These are phyloP conservation scores for Eucidaris tribuloides DNA, from an alignment of 35 echinoderm and acorn worm genomes.

Conservation along the genomic window DNA sequence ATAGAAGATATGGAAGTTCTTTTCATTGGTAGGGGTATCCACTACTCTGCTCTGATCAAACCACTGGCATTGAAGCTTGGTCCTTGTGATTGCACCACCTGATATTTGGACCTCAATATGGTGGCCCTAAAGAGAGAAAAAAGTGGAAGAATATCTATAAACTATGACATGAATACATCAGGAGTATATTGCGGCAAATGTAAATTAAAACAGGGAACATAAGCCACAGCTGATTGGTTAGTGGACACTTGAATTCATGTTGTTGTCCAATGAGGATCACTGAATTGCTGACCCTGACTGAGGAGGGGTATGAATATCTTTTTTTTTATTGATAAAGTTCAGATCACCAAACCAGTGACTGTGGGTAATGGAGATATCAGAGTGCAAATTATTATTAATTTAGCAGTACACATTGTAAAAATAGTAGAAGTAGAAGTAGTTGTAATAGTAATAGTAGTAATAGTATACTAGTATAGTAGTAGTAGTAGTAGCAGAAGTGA, in stretches of 20 bases:
- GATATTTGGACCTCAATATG: constrained; percentile 69
- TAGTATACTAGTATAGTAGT: too few species aligned
- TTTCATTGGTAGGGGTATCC: constrained; percentile 36
- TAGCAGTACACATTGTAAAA: too few species aligned
- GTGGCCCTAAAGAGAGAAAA: constrained; percentile 67
- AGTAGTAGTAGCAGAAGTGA: too few species aligned
- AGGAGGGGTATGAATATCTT: not conserved
- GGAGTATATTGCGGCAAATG: not conserved
- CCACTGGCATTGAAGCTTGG: constrained; percentile 81
- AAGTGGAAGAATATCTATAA: not conserved
- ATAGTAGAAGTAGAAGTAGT: too few species aligned
- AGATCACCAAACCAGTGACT: too few species aligned
- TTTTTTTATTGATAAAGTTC: too few species aligned
- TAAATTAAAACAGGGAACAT: not conserved
- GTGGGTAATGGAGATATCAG: too few species aligned
- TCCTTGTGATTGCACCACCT: constrained; percentile 57
- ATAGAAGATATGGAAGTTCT: constrained; percentile 85
- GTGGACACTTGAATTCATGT: not conserved
- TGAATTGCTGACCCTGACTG: not conserved
- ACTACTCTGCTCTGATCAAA: constrained; percentile 84
- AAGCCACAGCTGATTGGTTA: not conserved
- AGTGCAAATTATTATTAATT: too few species aligned
- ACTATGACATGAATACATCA: not conserved
- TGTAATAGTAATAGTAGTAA: too few species aligned
- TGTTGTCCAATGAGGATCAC: not conserved